Evolutionary conservation across 2,888 invertebrate species (phyloP).

Genomic region (Epinotia bilunana): DNA sequence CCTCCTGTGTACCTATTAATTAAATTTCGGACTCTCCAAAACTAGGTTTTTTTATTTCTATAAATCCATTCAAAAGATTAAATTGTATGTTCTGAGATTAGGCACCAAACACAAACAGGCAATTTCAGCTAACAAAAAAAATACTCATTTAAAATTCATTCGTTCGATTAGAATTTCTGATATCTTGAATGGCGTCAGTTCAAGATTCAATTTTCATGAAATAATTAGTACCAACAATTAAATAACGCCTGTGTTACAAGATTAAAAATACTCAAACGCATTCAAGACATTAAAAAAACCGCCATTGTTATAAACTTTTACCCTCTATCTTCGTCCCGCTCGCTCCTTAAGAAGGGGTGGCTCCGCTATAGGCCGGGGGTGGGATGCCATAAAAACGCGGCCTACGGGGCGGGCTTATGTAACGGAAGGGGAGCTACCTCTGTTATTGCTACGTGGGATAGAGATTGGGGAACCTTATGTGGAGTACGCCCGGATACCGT

Average conservation of each 20-base stretch:
- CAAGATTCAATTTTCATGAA: too few species aligned
- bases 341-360: constrained; percentile 59
- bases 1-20: too few species aligned
- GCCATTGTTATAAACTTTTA: constrained; percentile 40
- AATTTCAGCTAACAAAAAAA: too few species aligned
- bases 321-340: constrained; percentile 60
- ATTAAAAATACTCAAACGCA: not conserved
- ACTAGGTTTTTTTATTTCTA: too few species aligned
- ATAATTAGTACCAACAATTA: too few species aligned
- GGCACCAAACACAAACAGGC: too few species aligned
- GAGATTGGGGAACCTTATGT: not conserved
- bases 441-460: not conserved
- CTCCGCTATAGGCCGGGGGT: constrained; percentile 64
- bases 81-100: too few species aligned
- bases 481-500: not conserved
- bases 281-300: constrained; percentile 4
- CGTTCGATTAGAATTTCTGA: too few species aligned
- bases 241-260: not conserved
- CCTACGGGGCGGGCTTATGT: constrained; percentile 63
- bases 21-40: too few species aligned
- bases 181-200: too few species aligned
- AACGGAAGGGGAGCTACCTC: constrained; percentile 7
- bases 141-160: too few species aligned
- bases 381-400: constrained; percentile 72
- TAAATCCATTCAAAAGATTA: too few species aligned